These are phyloP conservation scores for Columba guinea DNA, from an alignment of 2,797 vertebrate species.

Conservation along the genomic window DNA sequence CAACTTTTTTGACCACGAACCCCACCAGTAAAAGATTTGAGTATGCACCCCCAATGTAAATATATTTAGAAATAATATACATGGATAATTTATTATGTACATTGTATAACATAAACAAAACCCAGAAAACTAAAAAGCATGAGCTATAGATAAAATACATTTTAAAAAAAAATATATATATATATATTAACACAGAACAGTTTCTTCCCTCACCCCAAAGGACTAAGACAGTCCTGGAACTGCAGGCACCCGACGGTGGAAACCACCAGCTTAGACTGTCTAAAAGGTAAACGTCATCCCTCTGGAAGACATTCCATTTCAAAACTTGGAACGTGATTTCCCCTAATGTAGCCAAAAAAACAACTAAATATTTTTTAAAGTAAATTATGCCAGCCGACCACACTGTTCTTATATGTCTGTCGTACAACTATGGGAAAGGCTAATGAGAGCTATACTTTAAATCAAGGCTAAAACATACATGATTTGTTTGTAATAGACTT, in stretches of 20 bases:
- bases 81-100: neutral
- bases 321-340: neutral
- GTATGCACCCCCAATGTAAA: neutral
- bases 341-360: neutral
- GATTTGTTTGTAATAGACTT: neutral
- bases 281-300: neutral
- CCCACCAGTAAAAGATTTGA: neutral
- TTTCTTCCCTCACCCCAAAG: neutral
- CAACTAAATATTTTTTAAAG: neutral
- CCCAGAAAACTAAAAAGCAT: neutral
- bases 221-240: neutral
- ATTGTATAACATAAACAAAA: neutral
- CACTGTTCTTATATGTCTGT: neutral
- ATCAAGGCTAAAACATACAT: neutral
- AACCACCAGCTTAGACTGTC: neutral
- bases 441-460: neutral
- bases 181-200: too few relatives aligned
- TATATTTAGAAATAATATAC: neutral
- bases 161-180: too few relatives aligned
- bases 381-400: neutral
- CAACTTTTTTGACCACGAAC: neutral
- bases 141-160: neutral
- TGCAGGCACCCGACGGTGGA: accelerated
- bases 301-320: neutral
- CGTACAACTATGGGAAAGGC: neutral